Conservation (phyloP, 2,113 vertebrate genomes). For the Microcebus murinus region DNA sequence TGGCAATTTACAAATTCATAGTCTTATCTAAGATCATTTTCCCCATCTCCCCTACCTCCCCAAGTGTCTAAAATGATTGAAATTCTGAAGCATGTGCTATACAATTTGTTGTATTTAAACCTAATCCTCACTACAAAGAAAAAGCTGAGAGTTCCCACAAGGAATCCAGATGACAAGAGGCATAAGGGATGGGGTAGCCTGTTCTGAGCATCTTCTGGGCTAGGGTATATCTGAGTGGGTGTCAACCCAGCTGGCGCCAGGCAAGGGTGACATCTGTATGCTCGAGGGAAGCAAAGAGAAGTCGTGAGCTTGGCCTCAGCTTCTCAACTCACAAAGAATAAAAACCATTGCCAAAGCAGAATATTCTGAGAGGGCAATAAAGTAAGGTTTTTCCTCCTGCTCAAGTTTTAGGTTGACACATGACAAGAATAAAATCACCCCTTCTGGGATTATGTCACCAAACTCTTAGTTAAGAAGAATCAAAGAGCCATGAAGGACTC, state of each 20-base stretch:
- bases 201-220: background rate
- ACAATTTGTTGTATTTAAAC: conserved; percentile 72
- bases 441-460: conserved; percentile 58
- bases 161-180: conserved; percentile 57
- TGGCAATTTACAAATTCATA: background rate
- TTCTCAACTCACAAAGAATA: background rate
- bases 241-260: background rate
- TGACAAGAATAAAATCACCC: conserved; percentile 38
- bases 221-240: background rate
- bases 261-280: background rate
- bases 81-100: conserved; percentile 53
- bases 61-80: conserved; percentile 13
- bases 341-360: background rate
- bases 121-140: conserved; percentile 60
- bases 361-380: background rate
- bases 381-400: background rate
- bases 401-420: conserved; percentile 11
- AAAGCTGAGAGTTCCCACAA: conserved; percentile 43
- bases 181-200: background rate
- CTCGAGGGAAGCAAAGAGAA: background rate
- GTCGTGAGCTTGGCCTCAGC: background rate
- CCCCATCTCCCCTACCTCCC: background rate
- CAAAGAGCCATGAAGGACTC: background rate
- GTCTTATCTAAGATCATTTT: conserved; percentile 60
- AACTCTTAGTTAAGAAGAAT: conserved; percentile 53